Evolutionary conservation across 2,888 invertebrate species (phyloP).

Genomic region (Lasioglossum villosulum): DNA sequence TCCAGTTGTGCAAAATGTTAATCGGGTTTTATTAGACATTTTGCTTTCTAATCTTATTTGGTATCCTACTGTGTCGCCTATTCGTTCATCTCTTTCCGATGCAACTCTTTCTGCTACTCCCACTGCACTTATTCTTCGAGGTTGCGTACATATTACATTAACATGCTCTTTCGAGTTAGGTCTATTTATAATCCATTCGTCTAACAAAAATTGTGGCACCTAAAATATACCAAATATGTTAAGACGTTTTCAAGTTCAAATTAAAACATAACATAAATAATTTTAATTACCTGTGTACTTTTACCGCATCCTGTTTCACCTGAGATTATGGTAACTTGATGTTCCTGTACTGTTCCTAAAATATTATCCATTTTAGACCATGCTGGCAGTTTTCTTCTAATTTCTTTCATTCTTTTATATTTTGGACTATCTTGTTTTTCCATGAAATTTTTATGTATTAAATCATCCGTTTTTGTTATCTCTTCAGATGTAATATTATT

Average conservation of each 20-base stretch:
- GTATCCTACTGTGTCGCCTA: conserved; percentile 90
- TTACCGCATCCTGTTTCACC: conserved; percentile 95
- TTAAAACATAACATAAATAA: conserved; percentile 7
- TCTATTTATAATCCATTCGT: conserved; percentile 91
- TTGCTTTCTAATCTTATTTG: conserved; percentile 93
- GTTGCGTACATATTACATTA: conserved; percentile 96
- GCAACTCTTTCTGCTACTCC: conserved; percentile 97
- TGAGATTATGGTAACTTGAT: conserved; percentile 90
- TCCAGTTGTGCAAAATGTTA: conserved; percentile 97
- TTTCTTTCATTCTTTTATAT: conserved; percentile 89
- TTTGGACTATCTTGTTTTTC: conserved; percentile 87
- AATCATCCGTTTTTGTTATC: conserved; percentile 87
- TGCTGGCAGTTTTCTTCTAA: conserved; percentile 89
- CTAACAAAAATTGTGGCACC: conserved; percentile 97
- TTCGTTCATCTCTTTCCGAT: conserved; percentile 92
- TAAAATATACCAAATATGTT: conserved; percentile 70
- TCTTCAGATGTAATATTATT: conserved; percentile 82
- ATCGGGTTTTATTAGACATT: conserved; percentile 90
- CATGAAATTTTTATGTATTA: conserved; percentile 87
- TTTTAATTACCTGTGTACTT: conserved; percentile 88
- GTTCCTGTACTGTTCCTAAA: conserved; percentile 87
- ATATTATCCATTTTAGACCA: conserved; percentile 90
- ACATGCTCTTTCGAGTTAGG: conserved; percentile 87
- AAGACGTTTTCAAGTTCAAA: not conserved
- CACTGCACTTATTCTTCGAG: conserved; percentile 95